Evolutionary conservation across 1,140 invertebrate genomes (phyloP).

Genomic region (Hyphantria cunea): DNA sequence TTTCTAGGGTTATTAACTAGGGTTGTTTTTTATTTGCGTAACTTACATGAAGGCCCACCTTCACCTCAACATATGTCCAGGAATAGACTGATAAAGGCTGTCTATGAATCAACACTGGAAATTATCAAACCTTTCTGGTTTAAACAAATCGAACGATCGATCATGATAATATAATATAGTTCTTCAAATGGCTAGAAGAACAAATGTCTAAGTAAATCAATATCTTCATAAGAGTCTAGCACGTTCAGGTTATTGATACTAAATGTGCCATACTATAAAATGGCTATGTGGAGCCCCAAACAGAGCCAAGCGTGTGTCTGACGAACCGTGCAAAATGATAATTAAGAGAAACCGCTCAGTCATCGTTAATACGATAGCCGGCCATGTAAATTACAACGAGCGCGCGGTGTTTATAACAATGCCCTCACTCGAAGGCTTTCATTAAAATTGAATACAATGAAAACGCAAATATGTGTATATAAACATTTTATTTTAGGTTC

Average conservation of each 20-base stretch:
- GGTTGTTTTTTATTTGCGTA: too few relatives aligned
- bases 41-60: too few relatives aligned
- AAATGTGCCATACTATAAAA: constrained; percentile 12
- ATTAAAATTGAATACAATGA: constrained; percentile 66
- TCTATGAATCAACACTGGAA: too few relatives aligned
- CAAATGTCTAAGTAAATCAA: too few relatives aligned
- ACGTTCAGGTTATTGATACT: neutral
- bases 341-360: constrained; percentile 79
- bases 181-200: too few relatives aligned
- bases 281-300: constrained; percentile 25
- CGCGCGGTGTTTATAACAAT: constrained; percentile 66
- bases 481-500: constrained; percentile 17
- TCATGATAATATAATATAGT: too few relatives aligned
- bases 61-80: too few relatives aligned
- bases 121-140: too few relatives aligned
- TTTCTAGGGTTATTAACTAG: too few relatives aligned
- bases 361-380: constrained; percentile 77
- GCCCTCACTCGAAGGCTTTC: constrained; percentile 57
- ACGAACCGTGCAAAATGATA: constrained; percentile 80
- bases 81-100: too few relatives aligned
- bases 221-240: neutral
- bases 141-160: too few relatives aligned
- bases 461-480: constrained; percentile 41
- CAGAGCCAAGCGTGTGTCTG: constrained; percentile 46
- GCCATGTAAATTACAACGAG: constrained; percentile 68